Percentiles rank a stretch among this genome's conserved stretches.
Conservation (phyloP, 2,797 vertebrate species). For the Pampus argenteus region DNA sequence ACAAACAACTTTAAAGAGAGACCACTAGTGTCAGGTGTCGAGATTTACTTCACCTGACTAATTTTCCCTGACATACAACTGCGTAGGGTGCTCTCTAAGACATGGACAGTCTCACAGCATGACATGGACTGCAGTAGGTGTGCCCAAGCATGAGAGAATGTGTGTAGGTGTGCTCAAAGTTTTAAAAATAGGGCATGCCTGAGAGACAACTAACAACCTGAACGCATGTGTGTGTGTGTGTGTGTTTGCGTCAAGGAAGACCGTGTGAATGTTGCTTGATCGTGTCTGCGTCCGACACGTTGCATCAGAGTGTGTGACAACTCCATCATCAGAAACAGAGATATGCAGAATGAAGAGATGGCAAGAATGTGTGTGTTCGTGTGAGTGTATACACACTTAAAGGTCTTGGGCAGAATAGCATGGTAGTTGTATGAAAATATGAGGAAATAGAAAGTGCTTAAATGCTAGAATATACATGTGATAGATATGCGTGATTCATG, state of each 20-base stretch:
- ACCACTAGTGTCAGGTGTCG: slow-evolving; percentile 67
- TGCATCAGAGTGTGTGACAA: slow-evolving; percentile 26
- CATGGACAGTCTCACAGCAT: slow-evolving; percentile 21
- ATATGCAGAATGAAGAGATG: background rate
- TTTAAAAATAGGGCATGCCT: slow-evolving; percentile 78
- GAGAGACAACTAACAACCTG: slow-evolving; percentile 56
- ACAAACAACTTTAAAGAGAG: slow-evolving; percentile 70
- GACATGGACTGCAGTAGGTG: slow-evolving; percentile 68
- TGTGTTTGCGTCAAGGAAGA: slow-evolving; percentile 57
- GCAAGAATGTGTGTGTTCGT: slow-evolving; percentile 23
- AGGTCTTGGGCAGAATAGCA: background rate
- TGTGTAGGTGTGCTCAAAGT: slow-evolving; percentile 75
- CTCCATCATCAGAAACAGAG: slow-evolving; percentile 29
- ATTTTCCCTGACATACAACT: slow-evolving; percentile 42
- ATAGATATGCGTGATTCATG: slow-evolving; percentile 20
- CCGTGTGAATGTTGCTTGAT: slow-evolving; percentile 64
- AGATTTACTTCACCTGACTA: slow-evolving; percentile 69
- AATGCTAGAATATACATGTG: slow-evolving; percentile 25
- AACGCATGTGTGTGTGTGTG: slow-evolving; percentile 54
- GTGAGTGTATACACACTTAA: background rate
- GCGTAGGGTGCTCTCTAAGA: slow-evolving; percentile 22
- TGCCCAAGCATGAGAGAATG: slow-evolving; percentile 78
- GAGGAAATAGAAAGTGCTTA: slow-evolving; percentile 16
- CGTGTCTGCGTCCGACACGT: slow-evolving; percentile 41
- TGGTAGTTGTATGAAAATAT: slow-evolving; percentile 1